Conservation (phyloP, 2,888 invertebrate genomes). For the Boloria selene region DNA sequence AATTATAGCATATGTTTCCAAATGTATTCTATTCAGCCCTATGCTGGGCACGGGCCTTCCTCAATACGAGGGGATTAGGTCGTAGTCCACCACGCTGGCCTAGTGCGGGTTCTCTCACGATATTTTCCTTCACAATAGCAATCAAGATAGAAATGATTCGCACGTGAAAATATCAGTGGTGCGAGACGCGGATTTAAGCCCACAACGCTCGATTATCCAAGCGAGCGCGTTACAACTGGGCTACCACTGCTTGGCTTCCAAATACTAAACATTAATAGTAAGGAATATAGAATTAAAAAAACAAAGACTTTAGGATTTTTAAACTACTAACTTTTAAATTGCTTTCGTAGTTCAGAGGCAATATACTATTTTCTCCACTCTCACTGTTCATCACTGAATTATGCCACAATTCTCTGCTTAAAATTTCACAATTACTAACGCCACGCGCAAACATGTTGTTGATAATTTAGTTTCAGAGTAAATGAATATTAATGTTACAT, state of each 20-base stretch:
- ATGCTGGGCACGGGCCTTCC: no score
- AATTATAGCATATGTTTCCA: not conserved
- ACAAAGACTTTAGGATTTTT: not conserved
- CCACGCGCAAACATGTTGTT: slow-evolving; percentile 6
- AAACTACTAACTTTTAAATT: not conserved
- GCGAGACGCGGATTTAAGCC: no score
- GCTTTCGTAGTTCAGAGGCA: not conserved
- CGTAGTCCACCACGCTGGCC: no score
- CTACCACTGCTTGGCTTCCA: no score
- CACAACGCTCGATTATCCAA: no score
- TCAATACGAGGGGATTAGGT: no score
- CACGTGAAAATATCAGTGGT: no score
- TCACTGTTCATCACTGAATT: slow-evolving; percentile 4
- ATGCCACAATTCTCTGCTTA: not conserved
- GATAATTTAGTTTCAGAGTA: not conserved
- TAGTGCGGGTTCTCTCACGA: no score
- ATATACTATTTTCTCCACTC: not conserved
- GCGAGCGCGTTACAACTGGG: no score
- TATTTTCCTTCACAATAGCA: no score
- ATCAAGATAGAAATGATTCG: no score
- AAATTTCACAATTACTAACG: not conserved
- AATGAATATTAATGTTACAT: slow-evolving; percentile 5
- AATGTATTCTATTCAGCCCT: no score
- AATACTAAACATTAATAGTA: not conserved
- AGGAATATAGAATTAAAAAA: not conserved